Conservation (phyloP, 2,113 vertebrate species). For the Mastomys coucha region DNA sequence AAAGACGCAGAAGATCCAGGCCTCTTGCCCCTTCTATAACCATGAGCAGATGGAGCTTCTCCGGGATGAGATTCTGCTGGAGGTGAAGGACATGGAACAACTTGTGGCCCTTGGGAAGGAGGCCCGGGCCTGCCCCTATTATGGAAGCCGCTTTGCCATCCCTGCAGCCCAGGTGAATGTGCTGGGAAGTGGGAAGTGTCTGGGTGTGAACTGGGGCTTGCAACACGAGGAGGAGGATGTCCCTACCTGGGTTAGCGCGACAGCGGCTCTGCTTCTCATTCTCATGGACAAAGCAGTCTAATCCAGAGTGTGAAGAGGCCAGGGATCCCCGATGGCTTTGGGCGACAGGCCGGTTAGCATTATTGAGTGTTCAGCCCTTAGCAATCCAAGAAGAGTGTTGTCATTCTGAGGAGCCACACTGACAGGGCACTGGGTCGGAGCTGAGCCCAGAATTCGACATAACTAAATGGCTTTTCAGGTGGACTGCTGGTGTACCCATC, state of each 20-base stretch:
- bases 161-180: constrained; percentile 91
- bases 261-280: accelerated
- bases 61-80: constrained; percentile 91
- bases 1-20: constrained; percentile 83
- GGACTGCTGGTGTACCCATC: accelerated
- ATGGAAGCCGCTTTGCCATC: constrained; percentile 92
- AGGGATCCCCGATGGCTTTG: too few relatives aligned
- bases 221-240: background rate
- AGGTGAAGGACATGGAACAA: constrained; percentile 95
- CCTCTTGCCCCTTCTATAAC: constrained; percentile 90
- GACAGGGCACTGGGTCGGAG: background rate
- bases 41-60: constrained; percentile 92
- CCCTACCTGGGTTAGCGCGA: background rate
- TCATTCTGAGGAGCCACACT: background rate
- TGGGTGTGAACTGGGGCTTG: background rate
- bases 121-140: constrained; percentile 93
- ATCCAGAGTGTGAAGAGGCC: accelerated
- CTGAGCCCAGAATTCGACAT: background rate
- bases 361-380: background rate
- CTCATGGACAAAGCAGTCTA: accelerated
- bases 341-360: background rate
- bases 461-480: background rate
- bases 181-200: background rate
- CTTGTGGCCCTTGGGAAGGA: constrained; percentile 91
- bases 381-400: background rate